phyloP scores from a whole-genome alignment of 2,797 vertebrate species.

The Chromis chromis region DNA sequence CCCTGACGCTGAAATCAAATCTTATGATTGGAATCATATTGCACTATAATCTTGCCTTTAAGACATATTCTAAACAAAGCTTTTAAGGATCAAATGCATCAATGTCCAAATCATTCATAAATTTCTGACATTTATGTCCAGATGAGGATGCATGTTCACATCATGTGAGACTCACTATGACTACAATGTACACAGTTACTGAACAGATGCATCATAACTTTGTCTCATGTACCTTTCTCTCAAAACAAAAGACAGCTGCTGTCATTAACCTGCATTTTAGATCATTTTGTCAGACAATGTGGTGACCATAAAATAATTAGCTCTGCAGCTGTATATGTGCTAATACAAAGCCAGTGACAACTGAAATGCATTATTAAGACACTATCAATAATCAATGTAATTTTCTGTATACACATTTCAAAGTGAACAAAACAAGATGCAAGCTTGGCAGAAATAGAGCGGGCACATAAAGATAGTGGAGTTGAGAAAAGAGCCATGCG shows the following conservation, averaged over 20 bases:
- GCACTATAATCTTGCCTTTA: too few relatives aligned
- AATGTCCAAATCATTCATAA: neutral
- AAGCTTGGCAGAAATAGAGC: neutral
- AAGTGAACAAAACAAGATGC: too few relatives aligned
- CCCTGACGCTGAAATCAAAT: too few relatives aligned
- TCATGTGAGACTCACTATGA: neutral
- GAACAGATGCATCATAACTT: slow-evolving; percentile 15
- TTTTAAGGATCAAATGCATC: neutral
- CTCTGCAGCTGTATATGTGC: too few relatives aligned
- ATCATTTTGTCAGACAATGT: neutral
- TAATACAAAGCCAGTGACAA: too few relatives aligned
- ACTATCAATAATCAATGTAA: too few relatives aligned
- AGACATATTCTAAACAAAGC: too few relatives aligned
- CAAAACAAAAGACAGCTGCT: too few relatives aligned
- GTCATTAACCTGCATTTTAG: too few relatives aligned
- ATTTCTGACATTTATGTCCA: neutral
- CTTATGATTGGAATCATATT: too few relatives aligned
- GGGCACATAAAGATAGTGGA: neutral
- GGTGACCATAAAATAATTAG: neutral
- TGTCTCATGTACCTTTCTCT: neutral
- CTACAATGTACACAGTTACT: neutral
- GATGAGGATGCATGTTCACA: neutral
- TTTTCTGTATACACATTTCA: too few relatives aligned
- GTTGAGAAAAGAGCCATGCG: neutral
- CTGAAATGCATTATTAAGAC: too few relatives aligned